phyloP scores from a whole-genome alignment of 2,113 vertebrate species.

The Tetraodon nigroviridis region DNA sequence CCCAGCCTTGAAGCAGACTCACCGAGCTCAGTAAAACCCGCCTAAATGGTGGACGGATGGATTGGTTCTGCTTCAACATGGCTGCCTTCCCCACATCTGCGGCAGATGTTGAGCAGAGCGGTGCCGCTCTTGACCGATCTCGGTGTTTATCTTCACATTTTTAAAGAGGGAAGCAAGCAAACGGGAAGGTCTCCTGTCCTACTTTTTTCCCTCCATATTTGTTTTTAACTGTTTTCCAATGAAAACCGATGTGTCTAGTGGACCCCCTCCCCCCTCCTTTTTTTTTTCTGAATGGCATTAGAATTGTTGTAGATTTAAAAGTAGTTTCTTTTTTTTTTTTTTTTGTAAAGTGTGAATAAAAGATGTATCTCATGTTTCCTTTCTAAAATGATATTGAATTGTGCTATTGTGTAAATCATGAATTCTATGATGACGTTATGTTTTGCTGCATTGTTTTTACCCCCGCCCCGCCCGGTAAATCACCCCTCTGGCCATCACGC shows the following conservation, averaged over 20 bases:
- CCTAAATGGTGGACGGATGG: constrained; percentile 8
- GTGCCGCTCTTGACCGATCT: constrained; percentile 1
- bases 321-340: constrained; percentile 56
- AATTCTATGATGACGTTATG: constrained; percentile 69
- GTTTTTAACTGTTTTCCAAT: constrained; percentile 72
- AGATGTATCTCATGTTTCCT: constrained; percentile 91
- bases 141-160: constrained; percentile 45
- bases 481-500: constrained; percentile 39
- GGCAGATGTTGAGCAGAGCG: constrained; percentile 46
- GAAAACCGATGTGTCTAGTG: constrained; percentile 84
- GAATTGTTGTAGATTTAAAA: constrained; percentile 83
- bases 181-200: constrained; percentile 69
- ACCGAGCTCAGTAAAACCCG: constrained; percentile 27
- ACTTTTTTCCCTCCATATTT: constrained; percentile 55
- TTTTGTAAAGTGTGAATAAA: constrained; percentile 98
- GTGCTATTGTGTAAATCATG: constrained; percentile 93
- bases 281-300: constrained; percentile 86
- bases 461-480: neutral
- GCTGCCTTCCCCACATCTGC: neutral
- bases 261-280: constrained; percentile 65
- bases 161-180: constrained; percentile 61
- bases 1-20: constrained; percentile 33
- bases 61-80: constrained; percentile 6
- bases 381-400: constrained; percentile 80
- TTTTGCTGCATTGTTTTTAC: constrained; percentile 63